A percentile compares a stretch with the other conserved stretches of the same genome.
phyloP scores from a whole-genome alignment of 2,797 vertebrate genomes.

The Monodelphis domestica region DNA sequence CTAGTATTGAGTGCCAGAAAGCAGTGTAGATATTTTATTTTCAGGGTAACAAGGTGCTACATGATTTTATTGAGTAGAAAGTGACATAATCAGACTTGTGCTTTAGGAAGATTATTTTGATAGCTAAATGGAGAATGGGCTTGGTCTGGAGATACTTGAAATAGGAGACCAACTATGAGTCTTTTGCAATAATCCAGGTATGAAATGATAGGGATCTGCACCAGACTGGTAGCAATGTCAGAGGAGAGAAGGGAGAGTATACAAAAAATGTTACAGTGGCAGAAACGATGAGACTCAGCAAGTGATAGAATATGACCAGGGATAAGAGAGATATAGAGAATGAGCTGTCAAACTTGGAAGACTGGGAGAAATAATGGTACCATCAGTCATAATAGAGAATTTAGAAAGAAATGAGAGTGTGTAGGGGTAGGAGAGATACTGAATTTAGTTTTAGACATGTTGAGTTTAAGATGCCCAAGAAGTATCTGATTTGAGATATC shows the following conservation, averaged over 20 bases:
- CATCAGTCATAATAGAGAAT: neutral
- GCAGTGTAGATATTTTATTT: conserved; percentile 17
- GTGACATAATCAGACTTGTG: neutral
- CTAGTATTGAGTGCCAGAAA: conserved; percentile 1
- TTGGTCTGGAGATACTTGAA: neutral
- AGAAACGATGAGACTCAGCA: neutral
- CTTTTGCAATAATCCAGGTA: neutral
- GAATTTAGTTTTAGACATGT: neutral
- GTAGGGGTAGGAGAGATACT: neutral
- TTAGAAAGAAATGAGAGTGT: neutral
- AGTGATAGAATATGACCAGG: neutral
- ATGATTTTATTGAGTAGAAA: neutral
- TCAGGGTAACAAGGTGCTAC: neutral
- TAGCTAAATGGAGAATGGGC: neutral
- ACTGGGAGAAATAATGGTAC: neutral
- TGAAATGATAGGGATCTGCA: neutral
- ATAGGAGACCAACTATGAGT: neutral
- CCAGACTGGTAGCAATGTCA: neutral
- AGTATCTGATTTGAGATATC: neutral
- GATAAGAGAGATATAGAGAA: neutral
- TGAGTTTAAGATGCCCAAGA: neutral
- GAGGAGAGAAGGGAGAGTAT: neutral
- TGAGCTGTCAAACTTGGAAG: neutral
- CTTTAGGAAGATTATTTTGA: neutral
- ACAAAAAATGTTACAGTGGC: neutral